Base-by-base conservation (phyloP, 1,140 invertebrate genomes). In the Zaprionus capensis region DNA sequence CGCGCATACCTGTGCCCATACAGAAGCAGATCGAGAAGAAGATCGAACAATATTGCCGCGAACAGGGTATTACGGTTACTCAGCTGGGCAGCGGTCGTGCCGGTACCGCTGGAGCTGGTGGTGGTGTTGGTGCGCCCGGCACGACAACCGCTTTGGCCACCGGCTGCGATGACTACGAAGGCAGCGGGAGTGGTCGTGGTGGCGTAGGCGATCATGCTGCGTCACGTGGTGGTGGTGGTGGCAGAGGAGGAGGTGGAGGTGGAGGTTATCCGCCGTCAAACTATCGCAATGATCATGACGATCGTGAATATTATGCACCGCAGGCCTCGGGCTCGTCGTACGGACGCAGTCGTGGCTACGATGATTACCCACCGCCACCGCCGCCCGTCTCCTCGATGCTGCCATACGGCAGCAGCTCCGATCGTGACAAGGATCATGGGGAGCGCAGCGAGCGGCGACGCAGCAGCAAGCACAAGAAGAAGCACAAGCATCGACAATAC, bases 1-100 rank as follows among this genome's bases (percentile, higher is more conserved):
- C 99, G 1, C 95, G 99, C 75, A 99, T 99, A 93, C 99, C 99
- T n/a, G 99, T 99, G 38, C 99, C 99, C 15, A 99, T 99, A 82
- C 98, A 99, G 93, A 98, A 97, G 92, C 96, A 96, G 92, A 95
- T 98, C 71, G 97, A 98, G 91, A 96, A 96, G 85, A 96, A 95
- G 83, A 92, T 97, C 69, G 93, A 94, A 62, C 95, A 95, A 24
- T 93, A 92, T 76, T 92, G 87, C 44, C 80, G 91, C 5, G 79
- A 88, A 22, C 80, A 93, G 73, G 75, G 75, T 53, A 64, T 92
- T 3, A 92, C 80, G 15, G 24, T 86, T 1, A 83, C 82, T 51
- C 91, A 92, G 41, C n/a, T 92, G 15, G 75, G 88, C 46, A 22
- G 78, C 17, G 90, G 88, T 11, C 81, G 84, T 0, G n/a, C 44